Base-by-base conservation (phyloP, 1,140 invertebrate species). In the Danaus melanippus region DNA sequence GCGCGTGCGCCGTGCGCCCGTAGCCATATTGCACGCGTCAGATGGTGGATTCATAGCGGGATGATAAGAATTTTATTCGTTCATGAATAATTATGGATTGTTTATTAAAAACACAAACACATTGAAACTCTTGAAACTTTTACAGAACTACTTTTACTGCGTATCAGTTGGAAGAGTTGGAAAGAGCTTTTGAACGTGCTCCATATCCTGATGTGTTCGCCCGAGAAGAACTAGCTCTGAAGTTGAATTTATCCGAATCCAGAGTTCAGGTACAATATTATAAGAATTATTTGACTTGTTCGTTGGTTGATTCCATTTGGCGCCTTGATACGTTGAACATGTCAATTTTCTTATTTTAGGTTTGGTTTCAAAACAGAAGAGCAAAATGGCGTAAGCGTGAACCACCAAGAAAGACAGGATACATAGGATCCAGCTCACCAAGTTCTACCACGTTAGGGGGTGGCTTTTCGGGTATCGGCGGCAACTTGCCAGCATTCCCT, bases 331-430 rank as follows among this genome's bases (percentile, higher is more conserved):
- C 10, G 21, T 1, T 39, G 42, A 56, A n/a, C 8, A n/a, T 50
- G 10, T 45, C 45, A 12, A 44, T 41, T 50, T 12, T 53, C 46
- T 44, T 50, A 32, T 65, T 56, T 70, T 47, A 88, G 84, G 89
- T 90, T 32, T 90, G 89, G 89, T 90, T 90, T 69, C 89, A 99
- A 88, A 99, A 99, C 75, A 90, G 97, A 59, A 90, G 97, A 52
- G 97, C 97, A 8, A 99, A 99, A 80, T 99, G 98, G 97, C 90
- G 98, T 11, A 99, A 99, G 84, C 92, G 97, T 6, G 98, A 99
- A 86, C 98, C 98, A 10, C 97, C 97, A 0, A 92, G 98, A 58
- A 97, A 97, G 84, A 96, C 93, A 0, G 93, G 94, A 4, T 94
- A 94, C 71, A 92, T 93, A 50, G 91, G 92, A 57, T 90, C 89